Base-by-base conservation (phyloP, 2,797 vertebrate genomes). In the Gallinago solitaria region DNA sequence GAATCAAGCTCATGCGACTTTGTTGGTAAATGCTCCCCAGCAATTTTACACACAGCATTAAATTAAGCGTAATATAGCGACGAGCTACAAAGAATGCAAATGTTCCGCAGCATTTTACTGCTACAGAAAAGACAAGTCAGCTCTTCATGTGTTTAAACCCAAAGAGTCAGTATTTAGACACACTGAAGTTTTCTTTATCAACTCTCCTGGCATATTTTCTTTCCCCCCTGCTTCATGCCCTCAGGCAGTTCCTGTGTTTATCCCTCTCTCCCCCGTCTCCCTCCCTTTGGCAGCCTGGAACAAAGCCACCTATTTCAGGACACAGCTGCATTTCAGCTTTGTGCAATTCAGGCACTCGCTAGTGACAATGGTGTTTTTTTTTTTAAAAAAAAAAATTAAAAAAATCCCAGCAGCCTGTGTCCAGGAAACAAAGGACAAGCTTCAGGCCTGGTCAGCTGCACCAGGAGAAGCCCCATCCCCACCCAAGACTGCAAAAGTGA, bases 1-100 rank as follows among this genome's bases (percentile, higher is more conserved):
- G 75, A 95, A 94, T 90, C 86, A 71, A 82, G 81, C 37, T 74
- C 95, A 78, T 81, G 83, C 80, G 90, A 93, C 90, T 87, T 61
- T 13, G 67, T 71, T 60, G 70, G 60, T 89, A 59, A 94, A 61
- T 12, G 68, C 3, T 82, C 33, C 54, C 50, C 83, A n/a, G 67
- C 60, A 67, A 45, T 70, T 93, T 84, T 53, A 90, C 64, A 50
- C 0, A 10, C 51, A 84, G 56, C 32, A 43, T 24, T 84, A 56
- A 87, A 96, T 73, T 39, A 87, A 89, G n/a, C 28, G 45, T 24
- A 80, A 80, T 84, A 41, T 4, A 83, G 50, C 71, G 95, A 80
- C 20, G 65, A 90, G 81, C 53, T 78, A 75, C 90, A 65, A 87
- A 67, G 33, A 80, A 93, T 12, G 32, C 41, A 57, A 65, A 63